Percentiles rank a stretch among this genome's conserved stretches.
These are phyloP conservation scores for Synaphobranchus kaupii DNA, from an alignment of 2,797 vertebrate species.

Conservation along the genomic window DNA sequence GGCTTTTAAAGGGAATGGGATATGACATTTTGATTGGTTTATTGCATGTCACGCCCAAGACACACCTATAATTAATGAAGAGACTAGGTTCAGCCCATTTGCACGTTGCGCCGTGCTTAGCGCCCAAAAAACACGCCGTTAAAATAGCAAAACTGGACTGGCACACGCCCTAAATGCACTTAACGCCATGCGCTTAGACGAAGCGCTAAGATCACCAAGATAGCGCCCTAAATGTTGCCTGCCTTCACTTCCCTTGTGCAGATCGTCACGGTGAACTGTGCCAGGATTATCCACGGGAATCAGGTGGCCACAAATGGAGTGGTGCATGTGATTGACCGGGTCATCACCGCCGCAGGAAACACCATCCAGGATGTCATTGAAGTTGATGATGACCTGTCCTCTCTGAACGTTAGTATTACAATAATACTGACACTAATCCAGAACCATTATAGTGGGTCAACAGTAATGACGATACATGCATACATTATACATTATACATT, in stretches of 20 bases:
- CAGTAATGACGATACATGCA: background rate
- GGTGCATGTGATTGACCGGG: constrained; percentile 93
- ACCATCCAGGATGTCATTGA: constrained; percentile 86
- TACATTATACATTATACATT: background rate
- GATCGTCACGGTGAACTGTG: constrained; percentile 98
- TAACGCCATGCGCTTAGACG: too few species aligned
- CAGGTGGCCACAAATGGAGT: constrained; percentile 97
- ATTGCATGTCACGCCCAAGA: too few species aligned
- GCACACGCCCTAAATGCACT: too few species aligned
- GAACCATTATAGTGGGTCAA: background rate
- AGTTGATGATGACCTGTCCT: constrained; percentile 82
- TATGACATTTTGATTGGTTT: too few species aligned
- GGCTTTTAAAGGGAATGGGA: too few species aligned
- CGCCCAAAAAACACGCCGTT: too few species aligned
- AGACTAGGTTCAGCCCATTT: too few species aligned
- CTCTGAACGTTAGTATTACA: constrained; percentile 76
- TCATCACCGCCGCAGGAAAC: constrained; percentile 82
- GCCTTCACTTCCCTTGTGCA: constrained; percentile 48
- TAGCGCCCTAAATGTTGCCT: background rate
- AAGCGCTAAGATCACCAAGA: too few species aligned
- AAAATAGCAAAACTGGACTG: too few species aligned
- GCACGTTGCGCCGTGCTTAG: too few species aligned
- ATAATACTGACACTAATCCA: background rate
- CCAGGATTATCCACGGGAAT: constrained; percentile 91
- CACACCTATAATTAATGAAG: too few species aligned